Evolutionary conservation across 2,113 vertebrate species (phyloP), one percentile per base, ranked within the genome.

Genomic region (Colius striatus): DNA sequence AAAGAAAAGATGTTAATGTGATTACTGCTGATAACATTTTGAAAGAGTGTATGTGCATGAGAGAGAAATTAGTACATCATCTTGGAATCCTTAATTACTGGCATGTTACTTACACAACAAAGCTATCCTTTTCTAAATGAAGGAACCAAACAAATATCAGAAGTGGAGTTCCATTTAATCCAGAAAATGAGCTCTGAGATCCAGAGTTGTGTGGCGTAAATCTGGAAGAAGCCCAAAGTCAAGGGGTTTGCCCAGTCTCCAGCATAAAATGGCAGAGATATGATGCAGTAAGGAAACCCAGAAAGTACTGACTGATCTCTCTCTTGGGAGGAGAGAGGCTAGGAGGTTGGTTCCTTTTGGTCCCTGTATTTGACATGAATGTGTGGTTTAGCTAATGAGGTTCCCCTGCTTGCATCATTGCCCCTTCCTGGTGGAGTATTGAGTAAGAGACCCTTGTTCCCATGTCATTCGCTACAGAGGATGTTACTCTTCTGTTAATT

Each of bases 61-160:
- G 58, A 88, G 62, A 83, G 80, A 96, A 97, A 94, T 95, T 95
- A 95, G 90, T 94, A 87, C 76, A 94, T 94, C 83, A 55, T 91
- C 91, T 91, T 94, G 62, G 86, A 94, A 95, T 94, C 72, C 55
- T 95, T 94, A 95, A 96, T 97, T 97, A 95, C 45, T 22, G 38
- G 55, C 72, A 89, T 89, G 90, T 90, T 92, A 97, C 94, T 95
- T 91, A 58, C 58, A 77, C 72, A 94, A 96, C 83, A 96, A 95
- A 96, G 80, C 47, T 95, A 91, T 95, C 88, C 74, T 93, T 77
- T 93, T 89, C 85, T 86, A 95, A 86, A n/a, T 76, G 88, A 91
- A 89, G 92, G 72, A 80, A 94, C 80, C 0, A 0, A 91, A 79
- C 1, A 6, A 89, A 84, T 93, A 80, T 72, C 67, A 82, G 54